Conservation (phyloP, 1,140 invertebrate species). For the Zaprionus tsacasi region DNA sequence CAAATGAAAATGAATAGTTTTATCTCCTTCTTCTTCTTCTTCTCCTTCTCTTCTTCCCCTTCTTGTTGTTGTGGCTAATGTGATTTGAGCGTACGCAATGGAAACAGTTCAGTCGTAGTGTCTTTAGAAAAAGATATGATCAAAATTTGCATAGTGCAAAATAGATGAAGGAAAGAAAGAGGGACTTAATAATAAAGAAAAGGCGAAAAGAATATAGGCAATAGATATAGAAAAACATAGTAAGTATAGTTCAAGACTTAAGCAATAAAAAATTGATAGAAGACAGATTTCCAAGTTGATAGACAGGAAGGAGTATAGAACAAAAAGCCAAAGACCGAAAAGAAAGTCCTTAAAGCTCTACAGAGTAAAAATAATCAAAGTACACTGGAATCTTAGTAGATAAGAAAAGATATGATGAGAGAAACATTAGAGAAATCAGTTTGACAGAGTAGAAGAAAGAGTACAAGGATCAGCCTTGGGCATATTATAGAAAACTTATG, state of each 20-base stretch:
- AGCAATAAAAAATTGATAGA: background rate
- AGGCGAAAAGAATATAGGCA: background rate
- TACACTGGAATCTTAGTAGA: too few relatives aligned
- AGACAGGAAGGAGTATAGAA: background rate
- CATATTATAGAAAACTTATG: background rate
- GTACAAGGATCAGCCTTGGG: too few relatives aligned
- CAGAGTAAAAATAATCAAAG: background rate
- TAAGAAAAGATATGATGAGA: too few relatives aligned
- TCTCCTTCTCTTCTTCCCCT: conserved; percentile 1
- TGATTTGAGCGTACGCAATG: conserved; percentile 22
- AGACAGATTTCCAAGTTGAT: background rate
- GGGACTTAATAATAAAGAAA: background rate
- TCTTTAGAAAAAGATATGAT: background rate
- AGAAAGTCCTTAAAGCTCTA: background rate
- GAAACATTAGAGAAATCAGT: too few relatives aligned
- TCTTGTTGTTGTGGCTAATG: background rate
- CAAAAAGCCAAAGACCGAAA: background rate
- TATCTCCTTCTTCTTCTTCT: conserved; percentile 6
- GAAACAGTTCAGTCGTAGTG: conserved; percentile 7
- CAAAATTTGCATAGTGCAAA: background rate
- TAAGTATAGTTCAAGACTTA: background rate
- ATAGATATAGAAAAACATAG: background rate
- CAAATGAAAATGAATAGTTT: conserved; percentile 39
- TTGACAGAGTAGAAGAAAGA: too few relatives aligned
- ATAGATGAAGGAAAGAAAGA: background rate